Evolutionary conservation across 2,113 vertebrate genomes (phyloP), one percentile per base, ranked within the genome.

Genomic region (Gulo gulo): DNA sequence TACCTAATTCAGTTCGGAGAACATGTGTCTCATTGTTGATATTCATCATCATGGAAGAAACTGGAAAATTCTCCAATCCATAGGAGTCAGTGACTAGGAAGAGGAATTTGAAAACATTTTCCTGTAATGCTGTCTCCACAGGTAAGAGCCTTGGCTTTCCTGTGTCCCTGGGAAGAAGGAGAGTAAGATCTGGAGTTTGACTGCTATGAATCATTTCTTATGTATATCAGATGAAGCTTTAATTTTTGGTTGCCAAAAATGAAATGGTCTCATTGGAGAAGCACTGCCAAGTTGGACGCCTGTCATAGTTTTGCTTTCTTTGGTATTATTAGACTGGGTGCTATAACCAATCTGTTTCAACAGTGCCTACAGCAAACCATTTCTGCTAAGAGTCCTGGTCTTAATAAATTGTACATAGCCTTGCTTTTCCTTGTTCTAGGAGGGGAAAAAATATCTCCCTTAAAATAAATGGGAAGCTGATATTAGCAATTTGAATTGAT

Each of bases 301-400:
- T 94, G 45, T 65, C 29, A 86, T 63, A 91, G 57, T 93, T 76
- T 59, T 65, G 7, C 61, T 97, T 96, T 34, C 9, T 29, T 86
- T 14, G 2, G 34, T 96, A 79, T 96, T 98, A 78, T 85, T 98
- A 78, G 93, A 97, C 79, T 21, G 63, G 6, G 4, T 50, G 52
- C 93, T 97, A 50, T 93, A 91, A 78, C 12, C 74, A 97, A 97
- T 91, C 42, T 82, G 65, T 96, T 69, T 36, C 23, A 88, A 74
- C 76, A 95, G 92, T 89, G 3, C 2, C 61, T 47, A 12, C 0
- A 93, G 21, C 15, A 98, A 87, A 91, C 15, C 55, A 67, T 13
- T 71, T 3, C 20, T 79, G 9, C 1, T 93, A 88, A 50, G 31
- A 83, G 86, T 18, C 10, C 39, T 36, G 24, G 23, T 24, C 88